phyloP scores from a whole-genome alignment of 2,888 invertebrate genomes.

The Cryptus armator region DNA sequence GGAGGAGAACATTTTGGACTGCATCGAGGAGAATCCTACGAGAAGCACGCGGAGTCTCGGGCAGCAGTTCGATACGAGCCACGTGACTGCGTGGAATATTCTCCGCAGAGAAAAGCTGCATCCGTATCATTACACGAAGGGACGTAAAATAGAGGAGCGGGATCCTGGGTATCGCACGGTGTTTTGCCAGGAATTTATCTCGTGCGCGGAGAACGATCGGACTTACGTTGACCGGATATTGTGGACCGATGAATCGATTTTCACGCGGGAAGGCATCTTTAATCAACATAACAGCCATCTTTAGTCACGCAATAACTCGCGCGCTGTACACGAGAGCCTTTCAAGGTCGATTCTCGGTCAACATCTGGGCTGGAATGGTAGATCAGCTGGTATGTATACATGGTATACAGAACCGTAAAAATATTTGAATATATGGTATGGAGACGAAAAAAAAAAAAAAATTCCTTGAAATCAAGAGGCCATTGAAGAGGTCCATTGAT shows the following conservation, averaged over 20 bases:
- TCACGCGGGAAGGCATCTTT: constrained; percentile 3
- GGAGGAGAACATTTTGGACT: neutral
- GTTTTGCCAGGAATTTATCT: neutral
- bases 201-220: neutral
- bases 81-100: neutral
- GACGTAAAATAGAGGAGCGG: neutral
- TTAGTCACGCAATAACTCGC: neutral
- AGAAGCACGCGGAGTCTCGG: neutral
- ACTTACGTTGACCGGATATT: neutral
- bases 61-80: neutral
- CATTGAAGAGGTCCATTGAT: no score
- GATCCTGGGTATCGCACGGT: neutral
- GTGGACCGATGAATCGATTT: constrained; percentile 17
- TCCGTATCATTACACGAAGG: neutral
- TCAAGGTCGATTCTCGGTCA: neutral
- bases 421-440: no score
- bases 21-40: neutral
- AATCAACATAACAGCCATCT: neutral
- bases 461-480: no score
- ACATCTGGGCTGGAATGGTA: neutral
- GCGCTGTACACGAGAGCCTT: neutral
- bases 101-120: neutral
- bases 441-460: no score
- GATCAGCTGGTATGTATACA: neutral
- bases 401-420: no score